Base-by-base conservation (phyloP, 2,113 vertebrate species). In the Tetrao urogallus region DNA sequence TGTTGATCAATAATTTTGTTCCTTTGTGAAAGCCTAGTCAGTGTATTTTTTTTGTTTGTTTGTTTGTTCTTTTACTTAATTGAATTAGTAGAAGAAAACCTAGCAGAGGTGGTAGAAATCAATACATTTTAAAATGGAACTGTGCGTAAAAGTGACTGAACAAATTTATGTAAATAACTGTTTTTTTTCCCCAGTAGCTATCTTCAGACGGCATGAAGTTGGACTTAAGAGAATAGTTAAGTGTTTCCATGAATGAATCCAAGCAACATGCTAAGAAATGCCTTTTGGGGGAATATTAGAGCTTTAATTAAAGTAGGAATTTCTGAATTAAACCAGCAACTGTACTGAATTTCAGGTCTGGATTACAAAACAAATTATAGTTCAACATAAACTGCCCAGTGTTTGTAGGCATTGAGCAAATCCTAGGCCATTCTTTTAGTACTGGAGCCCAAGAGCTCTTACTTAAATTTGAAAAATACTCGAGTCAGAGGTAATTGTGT, bases 101-200 rank as follows among this genome's bases (percentile, higher is more conserved):
- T 69, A 97, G 81, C 50, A 92, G 83, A 92, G 75, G 71, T 92
- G 86, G 92, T 80, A 97, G 91, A 85, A 97, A 97, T 96, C 95
- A 97, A 93, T 95, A 67, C 58, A 92, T 92, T 95, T 96, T 96
- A 93, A 94, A 87, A 85, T 73, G 74, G 95, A 97, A 96, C 65
- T 54, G 90, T 66, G 47, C n/a, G 93, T 83, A 81, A 83, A 93
- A 96, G 88, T 95, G 74, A 57, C 61, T 56, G 73, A 95, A 94
- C 71, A 84, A 82, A 86, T 96, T 94, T 88, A 82, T 89, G 84
- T 91, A 94, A 94, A 95, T 93, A 89, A 70, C 57, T 84, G 5
- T 6, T 50, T 92, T 82, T 38, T 91, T 84, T 16, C 42, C 52
- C 60, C 6, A 86, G 76, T 75, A 58, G 79, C 30, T 78, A 24